Percentiles rank a stretch among this genome's conserved stretches.
These are phyloP conservation scores for Drosophila lowei DNA, from an alignment of 1,140 invertebrate genomes.

Conservation along the genomic window DNA sequence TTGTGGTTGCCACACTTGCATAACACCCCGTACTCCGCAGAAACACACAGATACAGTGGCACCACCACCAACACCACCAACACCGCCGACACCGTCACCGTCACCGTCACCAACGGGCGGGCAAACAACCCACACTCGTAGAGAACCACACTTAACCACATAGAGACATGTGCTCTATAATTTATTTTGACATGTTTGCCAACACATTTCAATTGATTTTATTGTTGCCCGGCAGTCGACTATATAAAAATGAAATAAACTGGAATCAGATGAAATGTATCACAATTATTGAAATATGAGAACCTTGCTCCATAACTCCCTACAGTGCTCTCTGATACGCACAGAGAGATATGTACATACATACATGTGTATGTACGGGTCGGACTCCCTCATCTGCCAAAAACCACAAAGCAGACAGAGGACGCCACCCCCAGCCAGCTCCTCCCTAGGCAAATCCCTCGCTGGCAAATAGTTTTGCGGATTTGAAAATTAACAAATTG, in stretches of 20 bases:
- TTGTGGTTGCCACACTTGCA: conserved; percentile 78
- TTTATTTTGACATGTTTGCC: conserved; percentile 83
- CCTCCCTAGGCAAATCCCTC: conserved; percentile 38
- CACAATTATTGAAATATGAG: conserved; percentile 80
- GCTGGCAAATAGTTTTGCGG: conserved; percentile 76
- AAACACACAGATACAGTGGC: conserved; percentile 20
- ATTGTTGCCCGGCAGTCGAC: conserved; percentile 56
- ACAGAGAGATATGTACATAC: neutral
- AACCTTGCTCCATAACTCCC: conserved; percentile 31
- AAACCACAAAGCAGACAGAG: conserved; percentile 69
- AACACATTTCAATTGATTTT: conserved; percentile 83
- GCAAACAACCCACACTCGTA: conserved; percentile 52
- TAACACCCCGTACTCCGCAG: conserved; percentile 53
- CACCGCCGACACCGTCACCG: no score
- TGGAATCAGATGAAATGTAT: conserved; percentile 71
- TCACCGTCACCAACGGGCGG: conserved; percentile 15
- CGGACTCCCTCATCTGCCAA: neutral
- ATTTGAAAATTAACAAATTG: conserved; percentile 81
- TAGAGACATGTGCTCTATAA: conserved; percentile 72
- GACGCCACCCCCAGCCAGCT: neutral
- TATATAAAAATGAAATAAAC: conserved; percentile 52
- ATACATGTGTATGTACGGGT: neutral
- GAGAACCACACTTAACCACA: conserved; percentile 36
- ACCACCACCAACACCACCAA: conserved; percentile 31
- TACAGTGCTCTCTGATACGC: neutral